Percentiles rank a stretch among this genome's conserved stretches.
Conservation (phyloP, 2,797 vertebrate genomes). For the Gymnodraco acuticeps region DNA sequence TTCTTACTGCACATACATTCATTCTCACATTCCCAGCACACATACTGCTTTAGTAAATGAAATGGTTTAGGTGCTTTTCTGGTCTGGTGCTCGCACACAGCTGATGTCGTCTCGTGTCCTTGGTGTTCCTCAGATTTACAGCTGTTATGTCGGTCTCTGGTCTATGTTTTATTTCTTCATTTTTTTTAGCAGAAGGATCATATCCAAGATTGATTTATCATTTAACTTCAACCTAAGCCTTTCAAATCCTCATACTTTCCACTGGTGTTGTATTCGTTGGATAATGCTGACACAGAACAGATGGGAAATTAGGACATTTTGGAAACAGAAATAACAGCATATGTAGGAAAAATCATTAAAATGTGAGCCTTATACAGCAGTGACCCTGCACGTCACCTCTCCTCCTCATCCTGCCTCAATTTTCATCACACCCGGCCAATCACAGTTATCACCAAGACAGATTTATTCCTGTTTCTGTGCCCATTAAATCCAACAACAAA, state of each 20-base stretch:
- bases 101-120: slow-evolving; percentile 4
- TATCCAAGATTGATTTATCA: slow-evolving; percentile 20
- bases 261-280: slow-evolving; percentile 24
- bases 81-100: slow-evolving; percentile 2
- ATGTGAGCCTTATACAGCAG: slow-evolving; percentile 14
- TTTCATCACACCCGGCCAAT: slow-evolving; percentile 40
- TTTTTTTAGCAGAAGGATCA: not conserved
- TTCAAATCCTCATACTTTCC: not conserved
- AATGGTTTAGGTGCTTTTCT: not conserved
- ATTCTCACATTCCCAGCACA: not conserved
- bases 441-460: slow-evolving; percentile 39
- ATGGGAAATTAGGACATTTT: slow-evolving; percentile 29
- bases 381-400: slow-evolving; percentile 24
- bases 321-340: slow-evolving; percentile 35
- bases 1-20: not conserved
- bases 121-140: slow-evolving; percentile 1
- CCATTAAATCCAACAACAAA: slow-evolving; percentile 57
- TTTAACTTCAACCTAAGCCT: slow-evolving; percentile 34
- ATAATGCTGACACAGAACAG: slow-evolving; percentile 28
- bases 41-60: not conserved
- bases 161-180: too few species aligned
- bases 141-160: slow-evolving; percentile 18
- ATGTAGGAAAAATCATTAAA: slow-evolving; percentile 29
- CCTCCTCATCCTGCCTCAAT: not conserved
- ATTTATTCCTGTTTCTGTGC: slow-evolving; percentile 60